These are phyloP conservation scores for Myodes glareolus DNA, from an alignment of 2,113 vertebrate genomes.

Conservation along the genomic window DNA sequence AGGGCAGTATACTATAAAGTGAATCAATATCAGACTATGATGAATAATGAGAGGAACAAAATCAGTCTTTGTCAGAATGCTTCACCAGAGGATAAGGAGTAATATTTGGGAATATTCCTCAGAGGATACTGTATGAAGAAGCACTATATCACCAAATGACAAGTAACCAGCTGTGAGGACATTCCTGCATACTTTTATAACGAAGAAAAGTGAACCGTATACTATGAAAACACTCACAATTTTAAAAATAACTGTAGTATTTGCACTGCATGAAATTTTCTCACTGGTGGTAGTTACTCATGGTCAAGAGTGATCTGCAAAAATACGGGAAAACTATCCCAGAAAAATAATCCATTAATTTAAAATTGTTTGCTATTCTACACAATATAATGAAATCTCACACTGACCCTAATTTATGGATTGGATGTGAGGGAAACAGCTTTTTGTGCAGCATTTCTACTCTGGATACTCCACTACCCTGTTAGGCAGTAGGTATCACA, in stretches of 20 bases:
- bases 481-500: fast-evolving
- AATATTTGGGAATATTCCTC: background rate
- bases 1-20: background rate
- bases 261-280: too few relatives aligned
- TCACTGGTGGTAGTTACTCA: too few relatives aligned
- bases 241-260: background rate
- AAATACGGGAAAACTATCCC: background rate
- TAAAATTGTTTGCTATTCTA: background rate
- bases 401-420: background rate
- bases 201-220: background rate
- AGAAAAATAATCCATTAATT: background rate
- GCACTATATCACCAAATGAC: background rate
- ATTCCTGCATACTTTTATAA: background rate
- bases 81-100: background rate
- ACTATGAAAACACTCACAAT: background rate
- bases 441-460: background rate
- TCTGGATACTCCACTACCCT: background rate
- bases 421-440: background rate
- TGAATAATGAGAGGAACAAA: background rate
- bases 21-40: background rate
- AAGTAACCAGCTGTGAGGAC: background rate
- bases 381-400: background rate
- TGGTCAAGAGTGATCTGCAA: background rate
- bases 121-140: too few relatives aligned
- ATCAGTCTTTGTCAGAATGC: background rate